These are phyloP conservation scores for Xenus cinereus DNA, from an alignment of 2,113 vertebrate species.

Conservation along the genomic window DNA sequence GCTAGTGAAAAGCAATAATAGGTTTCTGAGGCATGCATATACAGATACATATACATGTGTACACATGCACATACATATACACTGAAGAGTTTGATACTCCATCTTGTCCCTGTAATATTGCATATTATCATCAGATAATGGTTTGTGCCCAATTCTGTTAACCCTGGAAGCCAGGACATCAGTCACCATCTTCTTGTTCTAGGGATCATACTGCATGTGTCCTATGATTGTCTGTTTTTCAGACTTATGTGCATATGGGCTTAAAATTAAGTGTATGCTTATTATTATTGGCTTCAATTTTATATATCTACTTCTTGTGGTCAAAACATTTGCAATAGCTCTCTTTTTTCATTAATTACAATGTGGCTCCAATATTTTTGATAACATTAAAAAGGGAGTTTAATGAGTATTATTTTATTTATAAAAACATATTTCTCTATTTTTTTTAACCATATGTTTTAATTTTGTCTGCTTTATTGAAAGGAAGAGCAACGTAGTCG, in stretches of 20 bases:
- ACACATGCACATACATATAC: background rate
- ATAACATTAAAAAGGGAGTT: background rate
- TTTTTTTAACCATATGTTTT: background rate
- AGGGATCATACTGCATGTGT: background rate
- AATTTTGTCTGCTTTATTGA: background rate
- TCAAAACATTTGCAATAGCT: background rate
- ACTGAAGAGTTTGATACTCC: background rate
- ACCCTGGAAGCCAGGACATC: background rate
- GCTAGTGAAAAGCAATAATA: constrained; percentile 30
- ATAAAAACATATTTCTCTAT: accelerated
- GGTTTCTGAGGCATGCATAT: constrained; percentile 13
- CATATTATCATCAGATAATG: background rate
- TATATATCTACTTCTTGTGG: accelerated
- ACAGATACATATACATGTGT: background rate
- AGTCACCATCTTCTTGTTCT: background rate
- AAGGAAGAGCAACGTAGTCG: background rate
- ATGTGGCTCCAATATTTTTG: background rate
- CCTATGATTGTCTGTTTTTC: background rate
- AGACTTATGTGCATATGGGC: accelerated
- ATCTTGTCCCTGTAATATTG: background rate
- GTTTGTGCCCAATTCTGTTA: background rate
- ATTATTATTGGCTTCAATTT: background rate
- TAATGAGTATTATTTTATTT: background rate
- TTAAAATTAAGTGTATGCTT: background rate
- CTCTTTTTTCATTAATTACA: background rate